Evolutionary conservation across 2,113 vertebrate species (phyloP).

Genomic region (Megaleporinus macrocephalus): DNA sequence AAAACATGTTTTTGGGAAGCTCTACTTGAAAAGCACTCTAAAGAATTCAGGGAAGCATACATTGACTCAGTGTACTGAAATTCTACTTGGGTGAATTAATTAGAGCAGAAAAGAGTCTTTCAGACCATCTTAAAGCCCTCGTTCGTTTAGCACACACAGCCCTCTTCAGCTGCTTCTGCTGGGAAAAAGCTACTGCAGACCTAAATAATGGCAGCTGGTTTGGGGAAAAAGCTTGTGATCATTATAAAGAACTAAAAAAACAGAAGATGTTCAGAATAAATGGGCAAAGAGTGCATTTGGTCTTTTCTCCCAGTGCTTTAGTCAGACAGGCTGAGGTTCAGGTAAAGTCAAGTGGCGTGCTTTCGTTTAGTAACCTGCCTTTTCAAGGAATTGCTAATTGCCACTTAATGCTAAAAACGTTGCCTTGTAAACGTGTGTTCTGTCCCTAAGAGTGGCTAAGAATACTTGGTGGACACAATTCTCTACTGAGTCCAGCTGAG

Average conservation of each 20-base stretch:
- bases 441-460: not conserved
- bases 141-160: not conserved
- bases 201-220: not conserved
- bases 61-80: not conserved
- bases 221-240: not conserved
- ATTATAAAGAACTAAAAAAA: not conserved
- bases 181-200: not conserved
- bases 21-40: not conserved
- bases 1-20: not conserved
- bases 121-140: not conserved
- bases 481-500: not conserved
- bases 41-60: not conserved
- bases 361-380: not conserved
- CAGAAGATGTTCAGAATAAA: not conserved
- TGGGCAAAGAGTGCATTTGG: not conserved
- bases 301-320: not conserved
- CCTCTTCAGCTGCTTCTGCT: not conserved
- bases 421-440: not conserved
- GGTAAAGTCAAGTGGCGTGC: not conserved
- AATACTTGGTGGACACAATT: too few species aligned
- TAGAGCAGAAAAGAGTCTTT: not conserved
- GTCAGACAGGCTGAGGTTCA: not conserved
- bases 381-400: not conserved
- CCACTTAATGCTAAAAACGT: not conserved
- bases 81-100: not conserved